phyloP scores from a whole-genome alignment of 2,113 vertebrate genomes.

The Ctenomys sociabilis region DNA sequence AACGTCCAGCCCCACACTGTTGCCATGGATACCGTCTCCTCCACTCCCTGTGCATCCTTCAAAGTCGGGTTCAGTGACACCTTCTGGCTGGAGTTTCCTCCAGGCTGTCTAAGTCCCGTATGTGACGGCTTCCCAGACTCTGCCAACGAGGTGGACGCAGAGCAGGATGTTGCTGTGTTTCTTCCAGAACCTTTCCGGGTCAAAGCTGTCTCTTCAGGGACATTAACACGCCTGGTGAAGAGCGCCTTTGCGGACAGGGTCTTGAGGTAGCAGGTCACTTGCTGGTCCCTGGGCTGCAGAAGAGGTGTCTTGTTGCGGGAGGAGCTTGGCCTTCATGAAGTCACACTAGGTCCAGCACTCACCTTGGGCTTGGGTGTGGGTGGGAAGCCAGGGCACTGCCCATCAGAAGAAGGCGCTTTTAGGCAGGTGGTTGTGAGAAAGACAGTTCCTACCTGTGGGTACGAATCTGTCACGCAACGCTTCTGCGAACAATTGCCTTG shows the following conservation, averaged over 20 bases:
- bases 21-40: background rate
- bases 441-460: background rate
- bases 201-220: background rate
- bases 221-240: background rate
- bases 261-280: background rate
- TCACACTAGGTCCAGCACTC: background rate
- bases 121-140: background rate
- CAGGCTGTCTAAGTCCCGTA: background rate
- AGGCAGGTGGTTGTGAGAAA: background rate
- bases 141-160: background rate
- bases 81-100: background rate
- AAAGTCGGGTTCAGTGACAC: background rate
- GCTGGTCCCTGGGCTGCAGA: background rate
- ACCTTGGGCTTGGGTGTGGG: background rate
- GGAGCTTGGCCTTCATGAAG: background rate
- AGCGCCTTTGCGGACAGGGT: background rate
- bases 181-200: background rate
- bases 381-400: background rate
- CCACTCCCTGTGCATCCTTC: background rate
- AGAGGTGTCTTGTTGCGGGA: background rate
- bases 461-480: no score
- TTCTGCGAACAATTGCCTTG: background rate
- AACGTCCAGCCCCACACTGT: background rate
- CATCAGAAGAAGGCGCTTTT: background rate
- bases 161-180: background rate